Evolutionary conservation across 2,888 invertebrate species (phyloP).

Genomic region (Chesias legatella): DNA sequence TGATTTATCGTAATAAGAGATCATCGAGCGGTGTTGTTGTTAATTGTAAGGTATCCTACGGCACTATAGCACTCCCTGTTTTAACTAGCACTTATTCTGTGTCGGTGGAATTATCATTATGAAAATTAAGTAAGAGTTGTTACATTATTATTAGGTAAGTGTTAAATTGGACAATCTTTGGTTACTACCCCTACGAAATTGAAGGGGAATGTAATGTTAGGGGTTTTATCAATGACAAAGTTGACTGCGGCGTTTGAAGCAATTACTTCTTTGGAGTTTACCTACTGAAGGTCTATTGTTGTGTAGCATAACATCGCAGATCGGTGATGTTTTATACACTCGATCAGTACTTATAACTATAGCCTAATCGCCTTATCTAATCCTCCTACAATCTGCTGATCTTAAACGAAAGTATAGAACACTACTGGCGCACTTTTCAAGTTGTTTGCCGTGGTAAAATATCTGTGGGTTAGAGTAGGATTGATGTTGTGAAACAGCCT

Average conservation of each 20-base stretch:
- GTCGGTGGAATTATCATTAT: conserved; percentile 79
- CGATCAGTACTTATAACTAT: conserved; percentile 47
- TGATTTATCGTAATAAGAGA: conserved; percentile 79
- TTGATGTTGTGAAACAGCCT: no score
- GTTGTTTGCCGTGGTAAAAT: no score
- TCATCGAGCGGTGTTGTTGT: conserved; percentile 79
- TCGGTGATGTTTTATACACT: conserved; percentile 65
- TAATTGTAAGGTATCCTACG: conserved; percentile 78
- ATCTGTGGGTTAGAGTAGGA: no score
- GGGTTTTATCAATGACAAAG: conserved; percentile 80
- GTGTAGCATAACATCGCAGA: conserved; percentile 49
- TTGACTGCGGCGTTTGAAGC: conserved; percentile 69
- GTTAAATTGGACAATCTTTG: conserved; percentile 80
- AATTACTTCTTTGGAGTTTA: conserved; percentile 45
- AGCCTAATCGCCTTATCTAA: conserved; percentile 6
- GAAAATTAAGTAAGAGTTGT: conserved; percentile 78
- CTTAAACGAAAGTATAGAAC: conserved; percentile 9
- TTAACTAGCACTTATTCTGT: conserved; percentile 81
- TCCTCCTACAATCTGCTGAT: conserved; percentile 33
- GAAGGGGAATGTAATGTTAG: conserved; percentile 76
- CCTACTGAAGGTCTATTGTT: conserved; percentile 46
- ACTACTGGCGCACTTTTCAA: no score
- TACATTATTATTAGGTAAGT: conserved; percentile 81
- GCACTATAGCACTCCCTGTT: conserved; percentile 81
- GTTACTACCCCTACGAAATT: conserved; percentile 78